Percentiles rank a stretch among this genome's conserved stretches.
phyloP scores from a whole-genome alignment of 2,113 vertebrate genomes.

The Amphiprion ocellaris region DNA sequence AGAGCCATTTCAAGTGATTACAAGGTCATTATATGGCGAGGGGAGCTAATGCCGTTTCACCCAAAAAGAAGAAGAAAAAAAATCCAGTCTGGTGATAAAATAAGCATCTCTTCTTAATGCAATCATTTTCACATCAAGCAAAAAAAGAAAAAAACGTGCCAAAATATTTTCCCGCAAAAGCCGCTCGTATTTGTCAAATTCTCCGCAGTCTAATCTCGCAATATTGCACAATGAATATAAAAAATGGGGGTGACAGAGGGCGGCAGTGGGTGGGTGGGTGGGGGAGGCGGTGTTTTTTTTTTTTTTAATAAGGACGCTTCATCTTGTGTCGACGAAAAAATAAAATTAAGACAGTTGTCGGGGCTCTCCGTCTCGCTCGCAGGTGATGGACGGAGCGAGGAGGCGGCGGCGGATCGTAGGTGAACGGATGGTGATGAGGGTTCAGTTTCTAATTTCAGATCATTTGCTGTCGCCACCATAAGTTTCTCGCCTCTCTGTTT shows the following conservation, averaged over 20 bases:
- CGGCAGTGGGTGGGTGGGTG: conserved; percentile 16
- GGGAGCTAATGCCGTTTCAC: conserved; percentile 76
- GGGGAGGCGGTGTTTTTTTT: conserved; percentile 41
- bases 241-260: conserved; percentile 41
- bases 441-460: conserved; percentile 76
- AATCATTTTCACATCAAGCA: conserved; percentile 81
- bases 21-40: conserved; percentile 74
- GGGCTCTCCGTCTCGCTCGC: conserved; percentile 29
- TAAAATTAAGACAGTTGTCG: conserved; percentile 52
- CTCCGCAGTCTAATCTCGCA: conserved; percentile 75
- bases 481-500: conserved; percentile 85
- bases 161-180: conserved; percentile 77
- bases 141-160: conserved; percentile 63
- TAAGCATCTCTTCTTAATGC: conserved; percentile 69
- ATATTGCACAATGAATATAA: conserved; percentile 82
- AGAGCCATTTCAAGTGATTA: conserved; percentile 81
- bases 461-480: conserved; percentile 89
- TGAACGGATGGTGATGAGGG: conserved; percentile 71
- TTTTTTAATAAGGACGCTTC: conserved; percentile 75
- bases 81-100: conserved; percentile 25
- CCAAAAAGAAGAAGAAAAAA: conserved; percentile 35
- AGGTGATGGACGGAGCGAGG: conserved; percentile 69
- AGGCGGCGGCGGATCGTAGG: background rate
- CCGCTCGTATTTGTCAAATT: conserved; percentile 78
- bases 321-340: conserved; percentile 65